Base-by-base conservation (phyloP, 2,113 vertebrate species). In the Ictalurus punctatus region DNA sequence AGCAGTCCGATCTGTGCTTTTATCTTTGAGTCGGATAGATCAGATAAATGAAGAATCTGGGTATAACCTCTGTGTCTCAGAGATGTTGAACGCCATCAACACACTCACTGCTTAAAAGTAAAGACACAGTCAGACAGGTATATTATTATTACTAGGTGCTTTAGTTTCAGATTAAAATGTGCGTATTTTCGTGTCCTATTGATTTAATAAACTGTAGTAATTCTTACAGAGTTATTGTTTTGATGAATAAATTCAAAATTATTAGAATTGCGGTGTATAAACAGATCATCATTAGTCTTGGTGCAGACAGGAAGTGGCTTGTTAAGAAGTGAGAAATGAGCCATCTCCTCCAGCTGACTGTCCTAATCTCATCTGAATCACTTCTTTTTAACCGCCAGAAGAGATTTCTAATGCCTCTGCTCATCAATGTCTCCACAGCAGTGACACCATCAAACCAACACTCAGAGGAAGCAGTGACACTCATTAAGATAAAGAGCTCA, bases 401-500 rank as follows among this genome's bases (percentile, higher is more conserved):
- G 59, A 87, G 27, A 40, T 67, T 2, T 37, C 27, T 54, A 80
- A 54, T 58, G 30, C 0, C n/a, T 48, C 10, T 74, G 30, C 84
- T 25, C 40, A 54, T 67, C 86, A 79, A 9, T 34, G 63, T 78
- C 34, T 61, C 34, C 34, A 21, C 76, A 69, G 79, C 63, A 82
- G 6, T 16, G 48, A 69, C 78, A 40, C 40, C 61, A 54, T 65
- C 78, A 21, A 21, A 9, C 14, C 19, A 44, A 40, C 44, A 65
- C 8, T 74, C 17, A 23, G 37, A 25, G 37, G 73, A 76, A 44
- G 9, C 19, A 76, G 17, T 8, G 7, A 44, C 37, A 23, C 23
- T 48, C 78, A 1, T 30, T 3, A n/a, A 61, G 34, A 69, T 86
- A 86, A 86, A 88, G 84, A 48, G 19, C 67, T 78, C 65, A 34